phyloP scores from a whole-genome alignment of 2,797 vertebrate genomes.

The Selene dorsalis region DNA sequence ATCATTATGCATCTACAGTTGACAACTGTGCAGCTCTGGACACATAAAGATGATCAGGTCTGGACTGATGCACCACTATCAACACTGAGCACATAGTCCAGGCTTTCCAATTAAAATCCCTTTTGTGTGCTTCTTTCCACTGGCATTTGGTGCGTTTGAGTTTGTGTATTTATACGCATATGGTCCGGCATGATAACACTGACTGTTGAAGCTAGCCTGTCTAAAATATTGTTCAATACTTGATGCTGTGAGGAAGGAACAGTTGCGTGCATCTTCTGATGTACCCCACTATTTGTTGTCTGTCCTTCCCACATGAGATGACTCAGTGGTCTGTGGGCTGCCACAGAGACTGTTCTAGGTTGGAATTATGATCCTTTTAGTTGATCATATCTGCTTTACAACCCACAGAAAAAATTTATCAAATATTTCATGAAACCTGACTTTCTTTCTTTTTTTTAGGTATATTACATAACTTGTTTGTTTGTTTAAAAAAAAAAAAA shows the following conservation, averaged over 20 bases:
- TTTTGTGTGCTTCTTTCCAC: constrained; percentile 20
- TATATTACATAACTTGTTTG: constrained; percentile 33
- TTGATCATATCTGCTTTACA: constrained; percentile 61
- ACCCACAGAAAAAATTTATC: constrained; percentile 23
- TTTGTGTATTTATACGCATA: constrained; percentile 14
- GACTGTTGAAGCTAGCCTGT: constrained; percentile 13
- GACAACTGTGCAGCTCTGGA: constrained; percentile 55
- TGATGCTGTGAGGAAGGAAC: constrained; percentile 33
- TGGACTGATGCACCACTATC: constrained; percentile 35
- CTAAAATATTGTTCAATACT: constrained; percentile 30
- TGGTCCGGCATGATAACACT: constrained; percentile 41
- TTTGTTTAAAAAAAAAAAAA: neutral
- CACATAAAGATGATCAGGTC: constrained; percentile 44
- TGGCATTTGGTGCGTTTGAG: constrained; percentile 12
- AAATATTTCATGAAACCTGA: constrained; percentile 29
- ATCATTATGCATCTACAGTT: constrained; percentile 57
- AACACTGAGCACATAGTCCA: constrained; percentile 35
- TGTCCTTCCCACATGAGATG: constrained; percentile 60
- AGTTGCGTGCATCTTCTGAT: constrained; percentile 43
- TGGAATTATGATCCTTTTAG: constrained; percentile 61
- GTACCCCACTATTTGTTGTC: constrained; percentile 44
- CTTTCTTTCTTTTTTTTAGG: constrained; percentile 20
- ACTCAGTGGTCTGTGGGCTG: constrained; percentile 64
- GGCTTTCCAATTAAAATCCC: constrained; percentile 37
- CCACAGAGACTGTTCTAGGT: constrained; percentile 43